Percentiles rank a stretch among this genome's conserved stretches.
Evolutionary conservation across 2,888 invertebrate species (phyloP).

Genomic region (Lasioglossum leucozonium): DNA sequence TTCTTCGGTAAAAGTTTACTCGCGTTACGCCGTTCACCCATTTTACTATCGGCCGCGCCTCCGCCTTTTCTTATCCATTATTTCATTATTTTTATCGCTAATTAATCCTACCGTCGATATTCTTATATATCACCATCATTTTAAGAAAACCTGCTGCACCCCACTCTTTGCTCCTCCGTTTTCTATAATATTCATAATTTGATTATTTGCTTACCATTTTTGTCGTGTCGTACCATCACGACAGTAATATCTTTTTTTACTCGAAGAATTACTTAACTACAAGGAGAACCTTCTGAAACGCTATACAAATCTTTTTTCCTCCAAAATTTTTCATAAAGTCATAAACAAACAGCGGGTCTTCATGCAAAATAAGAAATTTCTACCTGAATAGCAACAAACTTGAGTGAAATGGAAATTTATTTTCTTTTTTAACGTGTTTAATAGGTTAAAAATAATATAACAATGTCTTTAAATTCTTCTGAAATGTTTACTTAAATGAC

Average conservation of each 20-base stretch:
- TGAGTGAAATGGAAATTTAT: too few species aligned
- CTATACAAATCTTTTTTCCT: not conserved
- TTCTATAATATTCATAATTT: not conserved
- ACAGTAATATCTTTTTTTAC: too few species aligned
- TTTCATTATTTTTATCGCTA: conserved; percentile 12
- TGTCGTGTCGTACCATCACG: not conserved
- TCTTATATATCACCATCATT: not conserved
- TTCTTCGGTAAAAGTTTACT: conserved; percentile 8
- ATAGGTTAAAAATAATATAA: too few species aligned
- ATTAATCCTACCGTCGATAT: not conserved
- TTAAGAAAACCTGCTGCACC: not conserved
- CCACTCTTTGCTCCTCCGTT: not conserved
- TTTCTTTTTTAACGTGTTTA: too few species aligned
- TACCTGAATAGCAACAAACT: too few species aligned
- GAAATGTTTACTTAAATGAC: too few species aligned
- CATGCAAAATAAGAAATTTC: too few species aligned
- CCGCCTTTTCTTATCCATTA: not conserved
- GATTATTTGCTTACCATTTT: not conserved
- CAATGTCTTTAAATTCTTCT: too few species aligned
- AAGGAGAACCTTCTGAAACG: too few species aligned
- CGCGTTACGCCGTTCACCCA: conserved; percentile 5
- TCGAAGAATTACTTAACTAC: too few species aligned
- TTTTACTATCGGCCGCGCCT: not conserved
- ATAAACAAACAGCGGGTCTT: not conserved
- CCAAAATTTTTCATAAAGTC: not conserved